phyloP scores from a whole-genome alignment of 2,113 vertebrate genomes.

The Coptodon rendalli region DNA sequence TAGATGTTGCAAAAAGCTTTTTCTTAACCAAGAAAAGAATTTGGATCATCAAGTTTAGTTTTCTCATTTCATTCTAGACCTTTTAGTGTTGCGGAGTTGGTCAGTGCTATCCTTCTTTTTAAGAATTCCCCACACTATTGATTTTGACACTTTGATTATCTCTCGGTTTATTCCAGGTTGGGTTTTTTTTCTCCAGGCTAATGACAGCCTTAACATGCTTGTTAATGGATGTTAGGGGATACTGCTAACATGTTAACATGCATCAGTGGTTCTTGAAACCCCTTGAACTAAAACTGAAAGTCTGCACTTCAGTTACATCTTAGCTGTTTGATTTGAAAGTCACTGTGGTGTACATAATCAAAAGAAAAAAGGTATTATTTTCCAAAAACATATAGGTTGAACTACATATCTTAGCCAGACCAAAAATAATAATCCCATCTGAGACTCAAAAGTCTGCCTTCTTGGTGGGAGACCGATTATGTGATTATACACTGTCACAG shows the following conservation, averaged over 20 bases:
- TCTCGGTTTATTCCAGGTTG: not conserved
- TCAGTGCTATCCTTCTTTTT: not conserved
- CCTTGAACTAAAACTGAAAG: not conserved
- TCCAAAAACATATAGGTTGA: not conserved
- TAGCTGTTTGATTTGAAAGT: not conserved
- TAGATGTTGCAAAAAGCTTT: not conserved
- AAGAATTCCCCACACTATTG: not conserved
- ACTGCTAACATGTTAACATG: not conserved
- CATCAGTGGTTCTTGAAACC: not conserved
- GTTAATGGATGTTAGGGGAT: not conserved
- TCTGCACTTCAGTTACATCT: not conserved
- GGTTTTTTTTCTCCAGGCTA: not conserved
- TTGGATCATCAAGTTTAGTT: not conserved
- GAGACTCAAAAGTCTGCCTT: not conserved
- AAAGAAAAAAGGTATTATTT: not conserved
- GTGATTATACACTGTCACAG: not conserved
- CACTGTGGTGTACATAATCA: not conserved
- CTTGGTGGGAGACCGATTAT: not conserved
- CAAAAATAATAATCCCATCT: not conserved
- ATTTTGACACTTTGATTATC: not conserved
- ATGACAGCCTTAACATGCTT: not conserved
- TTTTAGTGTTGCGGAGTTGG: not conserved
- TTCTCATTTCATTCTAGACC: not conserved
- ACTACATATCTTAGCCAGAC: not conserved
- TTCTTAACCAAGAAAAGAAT: not conserved